Percentiles rank a stretch among this genome's conserved stretches.
These are phyloP conservation scores for Rhinatrema bivittatum DNA, from an alignment of 2,797 vertebrate genomes.

Conservation along the genomic window DNA sequence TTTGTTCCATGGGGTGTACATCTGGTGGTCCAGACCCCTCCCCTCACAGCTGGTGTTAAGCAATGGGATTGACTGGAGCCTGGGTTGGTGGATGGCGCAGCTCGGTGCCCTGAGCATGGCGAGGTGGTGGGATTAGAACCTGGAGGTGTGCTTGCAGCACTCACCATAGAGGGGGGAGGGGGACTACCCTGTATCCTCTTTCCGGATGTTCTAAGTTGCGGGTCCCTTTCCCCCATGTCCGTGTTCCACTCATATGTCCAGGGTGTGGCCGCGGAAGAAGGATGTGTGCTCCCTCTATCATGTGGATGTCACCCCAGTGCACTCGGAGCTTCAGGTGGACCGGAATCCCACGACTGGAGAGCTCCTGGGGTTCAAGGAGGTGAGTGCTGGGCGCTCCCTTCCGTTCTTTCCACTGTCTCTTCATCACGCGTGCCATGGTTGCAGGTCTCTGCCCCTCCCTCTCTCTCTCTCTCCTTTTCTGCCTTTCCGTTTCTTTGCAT, in stretches of 20 bases:
- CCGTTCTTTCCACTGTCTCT: neutral
- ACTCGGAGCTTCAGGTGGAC: conserved; percentile 73
- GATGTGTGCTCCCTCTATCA: conserved; percentile 64
- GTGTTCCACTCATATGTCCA: conserved; percentile 14
- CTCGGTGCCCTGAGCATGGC: neutral
- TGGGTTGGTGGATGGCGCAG: too few relatives aligned
- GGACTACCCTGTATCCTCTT: neutral
- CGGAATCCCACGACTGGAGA: conserved; percentile 83
- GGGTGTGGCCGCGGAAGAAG: conserved; percentile 54
- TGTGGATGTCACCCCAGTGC: conserved; percentile 54
- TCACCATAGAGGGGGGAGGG: neutral
- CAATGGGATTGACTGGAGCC: neutral
- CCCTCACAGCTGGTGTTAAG: too few relatives aligned
- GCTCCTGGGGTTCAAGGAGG: conserved; percentile 80
- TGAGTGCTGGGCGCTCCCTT: conserved; percentile 23
- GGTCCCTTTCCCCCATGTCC: neutral
- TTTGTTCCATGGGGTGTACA: too few relatives aligned
- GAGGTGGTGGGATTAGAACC: neutral
- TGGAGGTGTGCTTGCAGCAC: too few relatives aligned
- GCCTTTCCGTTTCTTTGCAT: neutral
- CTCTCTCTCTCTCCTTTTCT: neutral
- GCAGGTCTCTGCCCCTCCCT: neutral
- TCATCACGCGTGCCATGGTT: too few relatives aligned
- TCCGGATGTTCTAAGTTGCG: neutral
- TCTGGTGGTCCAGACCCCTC: too few relatives aligned